Conservation (phyloP, 2,797 vertebrate species). For the Parauchenoglanis punctatus region DNA sequence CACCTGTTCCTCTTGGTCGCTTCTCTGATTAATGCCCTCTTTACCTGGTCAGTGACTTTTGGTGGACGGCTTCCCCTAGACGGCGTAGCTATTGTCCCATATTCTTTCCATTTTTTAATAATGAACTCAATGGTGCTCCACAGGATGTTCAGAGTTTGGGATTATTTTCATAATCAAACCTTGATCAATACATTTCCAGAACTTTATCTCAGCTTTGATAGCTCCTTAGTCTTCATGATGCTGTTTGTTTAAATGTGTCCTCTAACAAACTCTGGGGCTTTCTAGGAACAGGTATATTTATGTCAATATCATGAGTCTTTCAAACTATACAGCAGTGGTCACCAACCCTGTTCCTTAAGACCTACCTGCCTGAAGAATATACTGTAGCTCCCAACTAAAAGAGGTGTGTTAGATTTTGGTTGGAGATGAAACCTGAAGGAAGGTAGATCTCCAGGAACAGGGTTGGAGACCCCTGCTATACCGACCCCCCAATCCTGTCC, state of each 20-base stretch:
- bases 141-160: not conserved
- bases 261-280: not conserved
- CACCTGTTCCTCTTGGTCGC: not conserved
- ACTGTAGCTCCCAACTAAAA: no score
- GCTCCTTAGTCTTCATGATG: not conserved
- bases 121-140: not conserved
- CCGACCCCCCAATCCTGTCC: no score
- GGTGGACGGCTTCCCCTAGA: not conserved
- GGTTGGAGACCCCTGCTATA: no score
- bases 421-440: no score
- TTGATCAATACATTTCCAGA: not conserved
- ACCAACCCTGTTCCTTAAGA: no score
- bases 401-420: no score
- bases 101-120: not conserved
- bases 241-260: not conserved
- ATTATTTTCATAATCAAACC: not conserved
- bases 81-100: not conserved
- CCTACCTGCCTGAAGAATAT: no score
- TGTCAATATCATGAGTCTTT: not conserved
- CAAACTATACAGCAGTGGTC: not conserved
- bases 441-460: no score
- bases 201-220: not conserved
- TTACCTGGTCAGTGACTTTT: not conserved
- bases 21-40: not conserved
- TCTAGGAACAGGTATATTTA: not conserved